A percentile compares a stretch with the other conserved stretches of the same genome.
Evolutionary conservation across 1,140 invertebrate genomes (phyloP).

Genomic region (Olivierus martensii): DNA sequence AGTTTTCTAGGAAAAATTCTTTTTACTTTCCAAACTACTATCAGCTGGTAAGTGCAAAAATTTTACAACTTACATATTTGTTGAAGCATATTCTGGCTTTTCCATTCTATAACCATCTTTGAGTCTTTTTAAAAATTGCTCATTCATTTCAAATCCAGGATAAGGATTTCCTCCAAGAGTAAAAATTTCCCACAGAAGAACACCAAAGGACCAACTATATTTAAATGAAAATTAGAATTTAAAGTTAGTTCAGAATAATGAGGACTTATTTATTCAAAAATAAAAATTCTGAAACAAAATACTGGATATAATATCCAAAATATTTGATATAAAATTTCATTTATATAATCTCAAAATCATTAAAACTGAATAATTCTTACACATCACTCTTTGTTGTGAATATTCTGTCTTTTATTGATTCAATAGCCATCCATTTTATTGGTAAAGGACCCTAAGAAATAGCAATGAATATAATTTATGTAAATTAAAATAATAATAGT

Average conservation of each 20-base stretch:
- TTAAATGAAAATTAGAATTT: background rate
- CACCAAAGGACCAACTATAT: conserved; percentile 56
- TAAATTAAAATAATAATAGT: too few relatives aligned
- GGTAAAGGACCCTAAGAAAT: conserved; percentile 54
- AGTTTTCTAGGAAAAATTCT: background rate
- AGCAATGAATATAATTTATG: too few relatives aligned
- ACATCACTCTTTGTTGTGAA: conserved; percentile 34
- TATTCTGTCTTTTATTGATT: conserved; percentile 27
- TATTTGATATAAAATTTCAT: too few relatives aligned
- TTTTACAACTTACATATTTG: conserved; percentile 9
- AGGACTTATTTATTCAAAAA: too few relatives aligned
- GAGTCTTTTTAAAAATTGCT: conserved; percentile 48
- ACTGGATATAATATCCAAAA: too few relatives aligned
- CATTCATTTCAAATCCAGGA: conserved; percentile 41
- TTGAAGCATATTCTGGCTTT: conserved; percentile 43
- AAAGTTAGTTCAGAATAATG: too few relatives aligned
- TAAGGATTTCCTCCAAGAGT: conserved; percentile 65
- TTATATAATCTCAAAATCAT: too few relatives aligned
- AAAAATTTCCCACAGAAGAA: conserved; percentile 66
- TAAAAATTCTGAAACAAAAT: background rate
- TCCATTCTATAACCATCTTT: conserved; percentile 49
- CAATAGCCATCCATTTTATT: conserved; percentile 39
- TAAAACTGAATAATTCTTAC: too few relatives aligned
- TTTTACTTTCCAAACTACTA: background rate
- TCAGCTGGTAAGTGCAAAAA: background rate